Evolutionary conservation across 2,113 vertebrate genomes (phyloP).

Genomic region (Scophthalmus maximus): DNA sequence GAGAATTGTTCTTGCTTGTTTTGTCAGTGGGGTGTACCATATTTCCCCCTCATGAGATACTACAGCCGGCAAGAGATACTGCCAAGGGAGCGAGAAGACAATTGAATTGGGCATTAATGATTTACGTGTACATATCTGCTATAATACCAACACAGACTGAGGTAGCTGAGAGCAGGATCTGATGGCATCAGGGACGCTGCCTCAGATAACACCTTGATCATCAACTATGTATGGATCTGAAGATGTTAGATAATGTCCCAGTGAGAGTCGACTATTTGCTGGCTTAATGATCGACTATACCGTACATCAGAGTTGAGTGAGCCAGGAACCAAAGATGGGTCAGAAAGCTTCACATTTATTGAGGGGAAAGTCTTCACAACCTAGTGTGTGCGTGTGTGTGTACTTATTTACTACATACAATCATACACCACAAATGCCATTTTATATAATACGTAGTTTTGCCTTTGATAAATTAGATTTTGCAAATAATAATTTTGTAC

Average conservation of each 20-base stretch:
- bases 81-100: slow-evolving; percentile 65
- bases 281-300: too few relatives aligned
- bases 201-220: slow-evolving; percentile 79
- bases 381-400: not conserved
- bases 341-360: slow-evolving; percentile 18
- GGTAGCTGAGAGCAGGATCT: slow-evolving; percentile 75
- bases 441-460: too few relatives aligned
- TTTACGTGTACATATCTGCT: slow-evolving; percentile 80
- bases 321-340: slow-evolving; percentile 8
- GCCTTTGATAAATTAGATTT: too few relatives aligned
- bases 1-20: slow-evolving; percentile 72
- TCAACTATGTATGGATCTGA: slow-evolving; percentile 79
- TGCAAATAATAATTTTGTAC: too few relatives aligned
- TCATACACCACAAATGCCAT: too few relatives aligned
- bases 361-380: not conserved
- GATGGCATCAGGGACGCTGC: slow-evolving; percentile 78
- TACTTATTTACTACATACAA: too few relatives aligned
- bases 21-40: slow-evolving; percentile 79
- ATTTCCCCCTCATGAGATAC: slow-evolving; percentile 79
- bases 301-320: slow-evolving; percentile 14
- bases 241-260: slow-evolving; percentile 71
- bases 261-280: slow-evolving; percentile 69
- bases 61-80: slow-evolving; percentile 72
- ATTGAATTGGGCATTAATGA: slow-evolving; percentile 79
- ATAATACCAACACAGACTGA: slow-evolving; percentile 79